Evolutionary conservation across 2,113 vertebrate genomes (phyloP).

Genomic region (Nibea coibor): DNA sequence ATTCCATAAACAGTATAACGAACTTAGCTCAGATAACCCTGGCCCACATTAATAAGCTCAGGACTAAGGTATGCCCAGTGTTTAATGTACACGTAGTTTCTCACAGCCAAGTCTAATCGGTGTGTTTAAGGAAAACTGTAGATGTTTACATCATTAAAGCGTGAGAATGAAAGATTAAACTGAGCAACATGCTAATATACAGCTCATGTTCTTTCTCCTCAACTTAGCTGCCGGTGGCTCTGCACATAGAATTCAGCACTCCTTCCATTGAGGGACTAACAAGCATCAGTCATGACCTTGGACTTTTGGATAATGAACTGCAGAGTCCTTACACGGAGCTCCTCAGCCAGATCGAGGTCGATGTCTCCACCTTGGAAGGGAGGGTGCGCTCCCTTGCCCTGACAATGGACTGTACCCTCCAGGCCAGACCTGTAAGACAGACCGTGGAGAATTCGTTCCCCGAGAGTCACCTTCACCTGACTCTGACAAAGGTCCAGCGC

Average conservation of each 20-base stretch:
- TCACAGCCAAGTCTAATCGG: neutral
- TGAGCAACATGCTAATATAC: neutral
- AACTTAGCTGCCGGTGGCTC: conserved; percentile 1
- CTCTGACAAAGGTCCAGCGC: conserved; percentile 50
- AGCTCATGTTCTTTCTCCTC: neutral
- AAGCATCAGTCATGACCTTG: conserved; percentile 78
- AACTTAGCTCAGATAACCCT: conserved; percentile 57
- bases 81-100: neutral
- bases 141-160: neutral
- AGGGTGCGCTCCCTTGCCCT: conserved; percentile 71
- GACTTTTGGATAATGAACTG: conserved; percentile 79
- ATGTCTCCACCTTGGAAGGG: conserved; percentile 82
- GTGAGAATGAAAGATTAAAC: neutral
- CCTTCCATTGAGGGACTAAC: conserved; percentile 74
- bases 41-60: conserved; percentile 53
- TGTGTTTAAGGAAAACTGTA: too few species aligned
- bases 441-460: neutral
- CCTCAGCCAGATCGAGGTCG: conserved; percentile 78
- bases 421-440: neutral
- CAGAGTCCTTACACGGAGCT: conserved; percentile 59
- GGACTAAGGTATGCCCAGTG: conserved; percentile 22
- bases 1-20: neutral
- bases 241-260: neutral
- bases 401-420: conserved; percentile 70
- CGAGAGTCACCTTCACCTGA: conserved; percentile 19